These are phyloP conservation scores for Zaprionus ornatus DNA, from an alignment of 1,140 invertebrate species.

Conservation along the genomic window DNA sequence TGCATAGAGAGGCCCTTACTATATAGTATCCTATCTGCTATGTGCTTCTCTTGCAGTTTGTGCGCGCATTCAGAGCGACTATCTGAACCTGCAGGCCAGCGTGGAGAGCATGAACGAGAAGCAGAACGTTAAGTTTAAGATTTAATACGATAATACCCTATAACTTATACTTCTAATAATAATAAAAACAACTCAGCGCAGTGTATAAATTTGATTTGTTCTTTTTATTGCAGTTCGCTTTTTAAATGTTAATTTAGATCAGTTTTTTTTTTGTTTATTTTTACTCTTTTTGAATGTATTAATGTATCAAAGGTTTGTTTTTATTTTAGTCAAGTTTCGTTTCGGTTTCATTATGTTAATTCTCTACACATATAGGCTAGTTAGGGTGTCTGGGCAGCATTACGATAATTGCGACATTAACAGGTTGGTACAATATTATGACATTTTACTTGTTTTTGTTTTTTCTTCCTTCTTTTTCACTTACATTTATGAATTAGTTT, in stretches of 20 bases:
- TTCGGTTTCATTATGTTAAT: slow-evolving; percentile 46
- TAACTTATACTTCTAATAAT: neutral
- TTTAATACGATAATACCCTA: slow-evolving; percentile 34
- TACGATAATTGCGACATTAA: slow-evolving; percentile 63
- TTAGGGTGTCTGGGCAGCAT: slow-evolving; percentile 48
- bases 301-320: slow-evolving; percentile 69
- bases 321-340: slow-evolving; percentile 47
- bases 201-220: slow-evolving; percentile 20
- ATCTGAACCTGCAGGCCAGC: slow-evolving; percentile 66
- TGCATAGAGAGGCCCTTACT: neutral
- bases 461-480: slow-evolving; percentile 4
- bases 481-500: slow-evolving; percentile 41
- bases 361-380: slow-evolving; percentile 70
- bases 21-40: neutral
- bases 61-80: slow-evolving; percentile 71
- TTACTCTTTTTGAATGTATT: slow-evolving; percentile 32
- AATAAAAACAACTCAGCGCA: slow-evolving; percentile 33
- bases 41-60: slow-evolving; percentile 59
- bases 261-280: slow-evolving; percentile 3
- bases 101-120: slow-evolving; percentile 71
- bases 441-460: slow-evolving; percentile 20
- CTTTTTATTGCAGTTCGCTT: slow-evolving; percentile 65
- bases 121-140: slow-evolving; percentile 79
- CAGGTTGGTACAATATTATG: slow-evolving; percentile 41
- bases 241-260: slow-evolving; percentile 53